Base-by-base conservation (phyloP, 23 tunicate genomes). In the Corella eumyota region DNA sequence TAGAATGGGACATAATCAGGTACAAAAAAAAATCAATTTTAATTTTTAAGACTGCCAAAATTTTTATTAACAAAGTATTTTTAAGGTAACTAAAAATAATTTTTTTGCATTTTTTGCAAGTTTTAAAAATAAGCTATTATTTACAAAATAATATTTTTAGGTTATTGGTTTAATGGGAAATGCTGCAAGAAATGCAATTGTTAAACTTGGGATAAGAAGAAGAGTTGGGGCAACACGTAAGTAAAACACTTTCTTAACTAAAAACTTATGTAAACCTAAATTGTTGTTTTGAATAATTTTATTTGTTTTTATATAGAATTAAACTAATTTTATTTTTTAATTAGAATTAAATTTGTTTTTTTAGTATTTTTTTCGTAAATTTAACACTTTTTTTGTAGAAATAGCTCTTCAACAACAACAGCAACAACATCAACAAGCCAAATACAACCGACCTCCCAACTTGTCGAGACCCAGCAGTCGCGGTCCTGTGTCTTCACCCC, bases 1-100 rank as follows among this genome's bases (percentile, higher is more conserved):
- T 30, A 74, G 98, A n/a, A 56, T 92, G 25, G 91, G 92, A 17
- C 98, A 92, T 47, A 88, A 83, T 53, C 83, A 88, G 73, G 96
- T 88, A 15, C 58, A 22, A 53, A n/a, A 23, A 53, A 53, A 53
- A 13, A 13, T 53, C 9, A 20, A 53, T 53, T 53, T 53, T 7
- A 11, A 9, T 40, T 9, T 9, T 15, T 40, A 15, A 40, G 13
- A 11, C 15, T 40, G 48, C 15, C 48, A 9, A 15, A 9, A 40
- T 40, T 15, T 9, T 40, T 11, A 15, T 40, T 40, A 40, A 9
- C 48, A 11, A 40, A 11, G 48, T 15, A 9, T 40, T 40, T 40
- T 40, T 40, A 40, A 40, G 11, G 11, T 40, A 9, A 9, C 15
- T 40, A 9, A 9, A 40, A 40, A 9, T 40, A 11, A 9, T 40